A percentile compares a stretch with the other conserved stretches of the same genome.
phyloP scores from a whole-genome alignment of 1,140 invertebrate genomes.

The Meloidogyne floridensis region DNA sequence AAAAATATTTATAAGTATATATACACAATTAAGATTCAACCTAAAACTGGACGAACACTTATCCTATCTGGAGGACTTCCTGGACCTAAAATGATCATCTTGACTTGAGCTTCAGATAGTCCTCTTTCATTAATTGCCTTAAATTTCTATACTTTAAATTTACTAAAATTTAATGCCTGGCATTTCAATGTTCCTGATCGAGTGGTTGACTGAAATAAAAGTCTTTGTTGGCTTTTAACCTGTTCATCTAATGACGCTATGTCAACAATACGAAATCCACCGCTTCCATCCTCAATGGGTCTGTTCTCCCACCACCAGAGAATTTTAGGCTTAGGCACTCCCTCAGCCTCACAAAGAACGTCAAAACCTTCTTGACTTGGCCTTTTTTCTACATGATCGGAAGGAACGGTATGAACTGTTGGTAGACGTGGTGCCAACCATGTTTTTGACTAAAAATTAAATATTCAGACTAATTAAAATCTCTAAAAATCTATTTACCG shows the following conservation, averaged over 20 bases:
- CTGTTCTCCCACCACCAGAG: conserved; percentile 61
- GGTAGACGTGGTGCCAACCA: conserved; percentile 22
- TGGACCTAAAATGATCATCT: conserved; percentile 60
- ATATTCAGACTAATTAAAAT: background rate
- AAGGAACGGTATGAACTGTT: background rate
- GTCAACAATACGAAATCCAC: conserved; percentile 64
- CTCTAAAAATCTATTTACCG: conserved; percentile 29
- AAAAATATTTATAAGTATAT: background rate
- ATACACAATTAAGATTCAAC: background rate
- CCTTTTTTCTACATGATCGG: conserved; percentile 27
- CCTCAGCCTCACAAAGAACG: conserved; percentile 59
- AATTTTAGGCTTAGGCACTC: conserved; percentile 64
- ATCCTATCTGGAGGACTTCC: conserved; percentile 58
- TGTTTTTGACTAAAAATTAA: background rate
- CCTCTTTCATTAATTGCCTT: conserved; percentile 59
- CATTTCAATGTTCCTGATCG: conserved; percentile 56
- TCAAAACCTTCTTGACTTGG: conserved; percentile 58
- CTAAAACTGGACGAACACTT: conserved; percentile 46
- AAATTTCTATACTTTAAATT: background rate
- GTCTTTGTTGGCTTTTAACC: conserved; percentile 55
- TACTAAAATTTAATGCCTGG: conserved; percentile 25
- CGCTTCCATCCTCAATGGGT: conserved; percentile 61
- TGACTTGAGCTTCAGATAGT: conserved; percentile 53
- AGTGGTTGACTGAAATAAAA: conserved; percentile 59
- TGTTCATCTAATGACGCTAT: conserved; percentile 53